Evolutionary conservation across 2,797 vertebrate genomes (phyloP).

Genomic region (Taeniopygia guttata): DNA sequence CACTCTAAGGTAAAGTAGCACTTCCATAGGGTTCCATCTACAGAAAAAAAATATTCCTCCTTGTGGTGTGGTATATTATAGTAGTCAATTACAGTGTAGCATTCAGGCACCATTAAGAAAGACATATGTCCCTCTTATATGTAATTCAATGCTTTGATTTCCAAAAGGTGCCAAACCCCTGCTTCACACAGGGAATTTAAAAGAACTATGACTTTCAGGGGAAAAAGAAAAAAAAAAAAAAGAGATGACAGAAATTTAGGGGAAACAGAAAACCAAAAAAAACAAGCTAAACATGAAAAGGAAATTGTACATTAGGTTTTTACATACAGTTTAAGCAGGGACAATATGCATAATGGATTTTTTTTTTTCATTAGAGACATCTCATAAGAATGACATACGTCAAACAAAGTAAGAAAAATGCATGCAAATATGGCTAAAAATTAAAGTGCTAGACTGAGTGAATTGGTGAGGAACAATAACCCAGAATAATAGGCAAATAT

Average conservation of each 20-base stretch:
- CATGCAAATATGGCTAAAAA: not conserved
- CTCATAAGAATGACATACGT: not conserved
- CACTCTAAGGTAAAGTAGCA: not conserved
- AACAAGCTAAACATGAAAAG: not conserved
- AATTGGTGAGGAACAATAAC: not conserved
- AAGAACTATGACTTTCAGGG: not conserved
- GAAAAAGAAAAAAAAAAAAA: not conserved
- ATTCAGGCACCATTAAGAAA: not conserved
- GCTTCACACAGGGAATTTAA: not conserved
- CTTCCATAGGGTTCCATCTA: not conserved
- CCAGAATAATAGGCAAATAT: not conserved
- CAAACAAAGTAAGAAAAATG: not conserved
- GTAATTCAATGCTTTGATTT: not conserved
- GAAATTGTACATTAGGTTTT: not conserved
- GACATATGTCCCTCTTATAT: not conserved
- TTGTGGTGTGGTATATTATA: not conserved
- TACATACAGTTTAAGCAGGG: not conserved
- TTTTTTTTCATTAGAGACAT: not conserved
- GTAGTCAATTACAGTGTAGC: not conserved
- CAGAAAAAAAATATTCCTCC: slow-evolving; percentile 16
- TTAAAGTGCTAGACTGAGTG: not conserved
- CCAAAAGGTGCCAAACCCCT: not conserved
- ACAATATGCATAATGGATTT: not conserved
- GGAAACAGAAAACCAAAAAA: not conserved
- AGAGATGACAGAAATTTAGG: not conserved